Percentiles rank a stretch among this genome's conserved stretches.
Conservation (phyloP, 1,140 invertebrate species). For the Drosophila kohkoa region DNA sequence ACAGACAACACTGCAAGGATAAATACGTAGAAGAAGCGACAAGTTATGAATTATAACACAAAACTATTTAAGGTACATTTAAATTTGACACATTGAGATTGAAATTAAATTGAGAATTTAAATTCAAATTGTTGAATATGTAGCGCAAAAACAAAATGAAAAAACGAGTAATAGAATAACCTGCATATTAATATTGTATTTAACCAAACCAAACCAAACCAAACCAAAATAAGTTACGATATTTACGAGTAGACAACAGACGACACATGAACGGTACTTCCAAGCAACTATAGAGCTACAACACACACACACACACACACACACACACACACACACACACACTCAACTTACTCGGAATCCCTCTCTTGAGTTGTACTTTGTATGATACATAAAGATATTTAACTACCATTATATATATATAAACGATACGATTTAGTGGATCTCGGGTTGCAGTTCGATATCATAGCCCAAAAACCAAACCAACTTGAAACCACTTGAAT, state of each 20-base stretch:
- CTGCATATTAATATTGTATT: conserved; percentile 51
- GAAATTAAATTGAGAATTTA: conserved; percentile 45
- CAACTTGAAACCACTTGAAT: conserved; percentile 7
- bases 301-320: conserved; percentile 12
- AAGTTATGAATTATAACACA: conserved; percentile 72
- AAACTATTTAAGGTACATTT: conserved; percentile 63
- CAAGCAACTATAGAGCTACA: conserved; percentile 80
- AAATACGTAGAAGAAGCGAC: conserved; percentile 22
- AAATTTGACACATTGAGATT: conserved; percentile 35
- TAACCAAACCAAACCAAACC: conserved; percentile 35
- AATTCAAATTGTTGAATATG: conserved; percentile 80
- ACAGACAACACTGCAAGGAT: conserved; percentile 26
- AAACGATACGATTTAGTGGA: background rate
- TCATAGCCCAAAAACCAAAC: conserved; percentile 4
- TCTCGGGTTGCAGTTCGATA: conserved; percentile 19
- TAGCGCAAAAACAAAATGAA: conserved; percentile 59
- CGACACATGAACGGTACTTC: conserved; percentile 72
- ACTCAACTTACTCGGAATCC: conserved; percentile 40
- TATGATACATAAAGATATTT: conserved; percentile 10
- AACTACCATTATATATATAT: conserved; percentile 1
- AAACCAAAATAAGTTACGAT: conserved; percentile 65
- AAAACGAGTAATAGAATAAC: conserved; percentile 28
- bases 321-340: background rate
- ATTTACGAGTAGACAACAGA: conserved; percentile 35
- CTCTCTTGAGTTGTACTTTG: conserved; percentile 20